A percentile compares a stretch with the other conserved stretches of the same genome.
These are phyloP conservation scores for Lepidurus packardi DNA, from an alignment of 1,140 invertebrate species.

Conservation along the genomic window DNA sequence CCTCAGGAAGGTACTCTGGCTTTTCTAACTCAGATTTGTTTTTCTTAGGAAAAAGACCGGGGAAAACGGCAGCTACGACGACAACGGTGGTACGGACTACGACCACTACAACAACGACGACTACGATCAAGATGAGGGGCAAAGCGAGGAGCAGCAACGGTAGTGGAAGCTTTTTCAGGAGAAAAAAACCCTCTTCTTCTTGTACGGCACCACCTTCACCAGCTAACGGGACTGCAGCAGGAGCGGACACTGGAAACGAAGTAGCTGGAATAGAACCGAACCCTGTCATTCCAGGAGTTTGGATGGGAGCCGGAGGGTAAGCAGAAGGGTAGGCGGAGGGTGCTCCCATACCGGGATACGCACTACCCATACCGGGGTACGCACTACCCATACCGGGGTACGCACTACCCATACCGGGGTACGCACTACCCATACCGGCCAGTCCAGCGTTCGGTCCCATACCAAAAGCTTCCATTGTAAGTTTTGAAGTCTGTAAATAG, in stretches of 20 bases:
- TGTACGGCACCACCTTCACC: background rate
- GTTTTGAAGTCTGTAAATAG: background rate
- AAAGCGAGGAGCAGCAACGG: constrained; percentile 6
- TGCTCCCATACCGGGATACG: background rate
- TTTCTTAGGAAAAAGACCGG: constrained; percentile 3
- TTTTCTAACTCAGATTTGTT: background rate
- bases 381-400: too few relatives aligned
- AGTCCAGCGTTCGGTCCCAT: background rate
- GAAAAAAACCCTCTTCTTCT: constrained; percentile 13
- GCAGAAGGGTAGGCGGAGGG: background rate
- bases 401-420: background rate
- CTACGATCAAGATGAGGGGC: constrained; percentile 8
- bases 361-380: background rate
- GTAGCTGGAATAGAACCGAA: constrained; percentile 21
- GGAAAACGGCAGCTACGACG: background rate
- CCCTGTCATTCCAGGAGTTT: background rate
- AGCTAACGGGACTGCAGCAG: background rate
- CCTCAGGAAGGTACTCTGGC: background rate
- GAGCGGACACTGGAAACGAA: background rate
- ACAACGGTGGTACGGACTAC: background rate
- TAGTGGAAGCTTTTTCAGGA: constrained; percentile 25
- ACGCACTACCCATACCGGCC: background rate
- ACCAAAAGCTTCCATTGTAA: background rate
- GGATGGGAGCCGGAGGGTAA: background rate
- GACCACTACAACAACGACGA: constrained; percentile 5